These are phyloP conservation scores for Tetragonisca angustula DNA, from an alignment of 2,888 invertebrate genomes.

Conservation along the genomic window DNA sequence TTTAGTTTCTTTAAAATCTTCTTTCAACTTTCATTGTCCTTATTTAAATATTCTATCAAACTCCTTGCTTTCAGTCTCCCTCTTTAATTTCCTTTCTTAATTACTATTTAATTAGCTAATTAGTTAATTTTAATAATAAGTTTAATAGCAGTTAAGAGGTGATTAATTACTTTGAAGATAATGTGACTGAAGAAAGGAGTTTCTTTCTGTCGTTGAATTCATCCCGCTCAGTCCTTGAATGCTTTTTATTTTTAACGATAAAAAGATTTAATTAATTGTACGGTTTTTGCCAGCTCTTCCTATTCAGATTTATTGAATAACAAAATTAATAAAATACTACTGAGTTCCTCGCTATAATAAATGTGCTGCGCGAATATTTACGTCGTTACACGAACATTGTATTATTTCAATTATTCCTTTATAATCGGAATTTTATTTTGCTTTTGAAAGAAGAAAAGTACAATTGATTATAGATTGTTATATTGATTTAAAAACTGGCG, in stretches of 20 bases:
- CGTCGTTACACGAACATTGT: neutral
- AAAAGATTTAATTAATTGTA: slow-evolving; percentile 5
- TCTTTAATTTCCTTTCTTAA: neutral
- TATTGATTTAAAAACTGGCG: no score
- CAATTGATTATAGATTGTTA: no score
- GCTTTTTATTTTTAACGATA: neutral
- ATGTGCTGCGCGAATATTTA: neutral
- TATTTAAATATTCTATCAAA: neutral
- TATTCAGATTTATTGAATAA: neutral
- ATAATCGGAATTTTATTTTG: no score
- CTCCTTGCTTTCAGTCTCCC: neutral
- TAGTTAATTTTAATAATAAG: neutral
- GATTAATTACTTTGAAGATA: slow-evolving; percentile 11
- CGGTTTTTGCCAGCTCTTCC: neutral
- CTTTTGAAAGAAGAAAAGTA: no score
- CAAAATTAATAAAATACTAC: neutral
- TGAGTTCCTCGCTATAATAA: neutral
- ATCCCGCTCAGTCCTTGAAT: neutral
- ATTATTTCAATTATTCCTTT: neutral
- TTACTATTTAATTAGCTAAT: slow-evolving; percentile 17
- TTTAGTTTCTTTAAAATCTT: neutral
- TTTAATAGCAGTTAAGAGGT: neutral
- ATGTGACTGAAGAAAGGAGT: neutral
- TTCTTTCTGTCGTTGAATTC: neutral
- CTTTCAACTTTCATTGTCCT: neutral